A percentile compares a stretch with the other conserved stretches of the same genome.
Conservation (phyloP, 2,113 vertebrate species). For the Microtus montanus region DNA sequence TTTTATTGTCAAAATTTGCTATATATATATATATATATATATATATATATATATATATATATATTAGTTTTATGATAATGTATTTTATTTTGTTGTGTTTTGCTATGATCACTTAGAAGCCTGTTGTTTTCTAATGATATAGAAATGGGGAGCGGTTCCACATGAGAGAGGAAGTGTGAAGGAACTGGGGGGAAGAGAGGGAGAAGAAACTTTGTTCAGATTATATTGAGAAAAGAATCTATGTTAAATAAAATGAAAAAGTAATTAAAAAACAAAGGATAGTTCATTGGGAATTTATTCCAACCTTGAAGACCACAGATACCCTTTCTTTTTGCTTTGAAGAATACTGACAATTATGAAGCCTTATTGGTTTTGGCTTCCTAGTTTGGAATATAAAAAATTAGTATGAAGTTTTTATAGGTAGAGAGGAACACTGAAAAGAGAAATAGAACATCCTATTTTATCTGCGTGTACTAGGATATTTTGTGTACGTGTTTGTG, state of each 20-base stretch:
- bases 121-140: not conserved
- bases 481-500: not conserved
- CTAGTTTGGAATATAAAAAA: not conserved
- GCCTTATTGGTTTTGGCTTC: not conserved
- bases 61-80: not conserved
- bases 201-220: not conserved
- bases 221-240: not conserved
- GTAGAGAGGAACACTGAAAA: not conserved
- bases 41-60: not conserved
- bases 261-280: not conserved
- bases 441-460: not conserved
- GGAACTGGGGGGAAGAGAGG: accelerated
- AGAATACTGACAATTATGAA: not conserved
- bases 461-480: not conserved
- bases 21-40: not conserved
- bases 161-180: not conserved
- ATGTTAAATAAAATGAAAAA: not conserved
- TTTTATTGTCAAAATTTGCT: not conserved
- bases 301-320: not conserved
- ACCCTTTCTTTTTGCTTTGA: not conserved
- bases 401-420: not conserved
- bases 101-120: not conserved
- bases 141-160: not conserved
- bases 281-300: not conserved
- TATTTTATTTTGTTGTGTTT: not conserved